Evolutionary conservation across 2,888 invertebrate genomes (phyloP).

Genomic region (Cecidostiba fungosa): DNA sequence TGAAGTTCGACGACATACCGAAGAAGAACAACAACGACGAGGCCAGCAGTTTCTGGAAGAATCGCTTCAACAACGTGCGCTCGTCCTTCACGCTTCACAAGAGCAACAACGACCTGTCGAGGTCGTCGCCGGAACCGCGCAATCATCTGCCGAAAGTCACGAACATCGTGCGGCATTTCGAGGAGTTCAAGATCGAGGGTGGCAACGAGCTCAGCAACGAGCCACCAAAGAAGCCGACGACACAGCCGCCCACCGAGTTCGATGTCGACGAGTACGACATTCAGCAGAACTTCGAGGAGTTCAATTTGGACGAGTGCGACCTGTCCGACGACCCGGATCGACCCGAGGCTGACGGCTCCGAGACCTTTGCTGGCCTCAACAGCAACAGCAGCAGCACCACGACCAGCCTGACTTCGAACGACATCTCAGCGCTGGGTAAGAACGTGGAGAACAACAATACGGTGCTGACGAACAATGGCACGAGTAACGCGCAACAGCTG

Average conservation of each 20-base stretch:
- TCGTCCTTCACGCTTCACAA: conserved; percentile 71
- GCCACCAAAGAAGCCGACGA: neutral
- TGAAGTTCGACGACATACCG: conserved; percentile 72
- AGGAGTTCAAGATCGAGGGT: conserved; percentile 78
- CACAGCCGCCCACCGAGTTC: conserved; percentile 63
- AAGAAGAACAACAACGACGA: conserved; percentile 63
- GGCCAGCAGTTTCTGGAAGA: conserved; percentile 69
- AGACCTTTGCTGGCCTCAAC: conserved; percentile 69
- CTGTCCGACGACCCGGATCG: conserved; percentile 78
- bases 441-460: conserved; percentile 79
- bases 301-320: conserved; percentile 89
- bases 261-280: conserved; percentile 83
- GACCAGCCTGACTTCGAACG: conserved; percentile 76
- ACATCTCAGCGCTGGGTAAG: conserved; percentile 77
- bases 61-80: conserved; percentile 71
- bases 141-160: conserved; percentile 71
- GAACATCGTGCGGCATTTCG: conserved; percentile 78
- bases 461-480: neutral
- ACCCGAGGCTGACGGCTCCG: conserved; percentile 77
- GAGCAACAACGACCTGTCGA: conserved; percentile 59
- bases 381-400: neutral
- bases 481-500: neutral
- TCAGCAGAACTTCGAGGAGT: conserved; percentile 90
- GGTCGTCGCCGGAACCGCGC: conserved; percentile 56
- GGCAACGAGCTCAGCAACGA: conserved; percentile 67